Percentiles rank a stretch among this genome's conserved stretches.
Evolutionary conservation across 2,113 vertebrate genomes (phyloP).

Genomic region (Anolis sagrei): DNA sequence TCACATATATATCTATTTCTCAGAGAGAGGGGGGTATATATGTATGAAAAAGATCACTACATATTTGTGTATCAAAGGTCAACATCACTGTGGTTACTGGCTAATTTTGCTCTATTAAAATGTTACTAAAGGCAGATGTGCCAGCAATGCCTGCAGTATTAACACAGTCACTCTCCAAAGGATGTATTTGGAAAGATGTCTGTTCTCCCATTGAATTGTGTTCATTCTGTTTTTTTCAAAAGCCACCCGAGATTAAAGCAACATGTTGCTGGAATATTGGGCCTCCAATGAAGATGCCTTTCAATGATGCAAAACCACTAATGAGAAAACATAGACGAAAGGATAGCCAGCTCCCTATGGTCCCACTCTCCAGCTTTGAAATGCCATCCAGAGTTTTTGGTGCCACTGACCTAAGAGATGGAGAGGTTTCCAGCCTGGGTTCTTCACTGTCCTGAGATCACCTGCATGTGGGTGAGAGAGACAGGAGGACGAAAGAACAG

Average conservation of each 20-base stretch:
- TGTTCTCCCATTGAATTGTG: constrained; percentile 56
- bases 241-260: constrained; percentile 72
- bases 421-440: constrained; percentile 23
- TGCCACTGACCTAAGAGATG: constrained; percentile 31
- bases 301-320: constrained; percentile 76
- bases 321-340: constrained; percentile 73
- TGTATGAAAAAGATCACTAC: constrained; percentile 20
- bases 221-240: constrained; percentile 61
- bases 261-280: constrained; percentile 68
- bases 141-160: constrained; percentile 65
- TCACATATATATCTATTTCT: accelerated
- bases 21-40: too few species aligned
- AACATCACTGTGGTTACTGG: constrained; percentile 59
- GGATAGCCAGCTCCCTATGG: constrained; percentile 41
- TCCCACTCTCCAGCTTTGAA: constrained; percentile 62
- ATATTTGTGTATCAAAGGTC: constrained; percentile 67
- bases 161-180: constrained; percentile 70
- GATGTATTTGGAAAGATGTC: constrained; percentile 56
- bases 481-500: constrained; percentile 19
- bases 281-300: constrained; percentile 74
- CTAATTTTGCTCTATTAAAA: constrained; percentile 71
- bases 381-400: constrained; percentile 36
- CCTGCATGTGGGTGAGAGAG: constrained; percentile 13
- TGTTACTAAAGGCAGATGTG: constrained; percentile 71
- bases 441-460: neutral